Conservation (phyloP, 2,797 vertebrate genomes). For the Falco peregrinus region DNA sequence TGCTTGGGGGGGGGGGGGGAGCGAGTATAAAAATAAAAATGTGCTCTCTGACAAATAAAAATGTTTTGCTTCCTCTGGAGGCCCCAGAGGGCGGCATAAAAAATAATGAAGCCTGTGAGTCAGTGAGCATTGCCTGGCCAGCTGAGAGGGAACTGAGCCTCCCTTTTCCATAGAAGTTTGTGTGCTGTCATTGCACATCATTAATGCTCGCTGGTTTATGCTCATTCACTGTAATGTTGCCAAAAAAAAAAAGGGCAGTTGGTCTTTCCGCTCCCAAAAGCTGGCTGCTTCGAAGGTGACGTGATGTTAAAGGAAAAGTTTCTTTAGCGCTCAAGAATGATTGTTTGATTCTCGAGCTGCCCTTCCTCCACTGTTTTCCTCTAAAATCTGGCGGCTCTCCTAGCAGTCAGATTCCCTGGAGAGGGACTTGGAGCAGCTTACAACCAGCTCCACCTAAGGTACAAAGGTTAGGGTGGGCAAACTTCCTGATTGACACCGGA, state of each 20-base stretch:
- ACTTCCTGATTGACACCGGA: constrained; percentile 2
- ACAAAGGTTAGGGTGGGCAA: constrained; percentile 58
- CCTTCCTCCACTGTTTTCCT: constrained; percentile 46
- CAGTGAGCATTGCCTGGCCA: constrained; percentile 29
- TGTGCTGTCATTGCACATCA: constrained; percentile 56
- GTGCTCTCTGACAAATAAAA: constrained; percentile 57
- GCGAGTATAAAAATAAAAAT: background rate
- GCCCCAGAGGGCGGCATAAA: constrained; percentile 46
- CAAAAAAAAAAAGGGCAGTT: constrained; percentile 15
- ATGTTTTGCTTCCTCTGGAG: constrained; percentile 63
- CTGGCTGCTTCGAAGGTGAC: constrained; percentile 33
- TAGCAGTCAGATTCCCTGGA: constrained; percentile 6
- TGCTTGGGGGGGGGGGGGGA: background rate
- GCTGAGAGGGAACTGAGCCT: constrained; percentile 25
- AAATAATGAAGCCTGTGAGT: constrained; percentile 48
- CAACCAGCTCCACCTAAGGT: constrained; percentile 57
- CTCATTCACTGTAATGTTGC: constrained; percentile 12
- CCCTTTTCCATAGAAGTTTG: constrained; percentile 37
- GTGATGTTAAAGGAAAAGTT: background rate
- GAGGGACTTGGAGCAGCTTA: constrained; percentile 18
- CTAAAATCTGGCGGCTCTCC: background rate
- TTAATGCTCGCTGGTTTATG: background rate
- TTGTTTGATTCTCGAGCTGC: constrained; percentile 31
- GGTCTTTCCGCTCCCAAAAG: background rate
- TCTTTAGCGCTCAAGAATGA: background rate